Conservation (phyloP, 2,888 invertebrate species). For the Belgica antarctica region DNA sequence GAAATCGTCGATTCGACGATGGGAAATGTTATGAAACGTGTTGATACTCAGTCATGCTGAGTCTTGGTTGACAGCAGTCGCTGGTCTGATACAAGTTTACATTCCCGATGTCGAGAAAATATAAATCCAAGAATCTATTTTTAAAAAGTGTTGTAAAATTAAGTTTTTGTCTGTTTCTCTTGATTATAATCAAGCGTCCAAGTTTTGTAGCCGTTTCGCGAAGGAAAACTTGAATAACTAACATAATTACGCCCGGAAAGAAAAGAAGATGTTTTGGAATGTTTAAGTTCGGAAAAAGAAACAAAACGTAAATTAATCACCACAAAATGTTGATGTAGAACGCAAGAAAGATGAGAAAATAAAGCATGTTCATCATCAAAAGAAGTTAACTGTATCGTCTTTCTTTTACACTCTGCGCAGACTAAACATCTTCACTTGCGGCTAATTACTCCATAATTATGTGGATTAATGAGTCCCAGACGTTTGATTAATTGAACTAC, state of each 20-base stretch:
- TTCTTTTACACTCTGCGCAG: background rate
- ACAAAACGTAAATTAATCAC: slow-evolving; percentile 18
- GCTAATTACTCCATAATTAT: slow-evolving; percentile 4
- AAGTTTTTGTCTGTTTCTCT: no score
- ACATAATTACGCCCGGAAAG: background rate
- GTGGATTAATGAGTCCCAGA: slow-evolving; percentile 18
- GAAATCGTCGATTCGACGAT: no score
- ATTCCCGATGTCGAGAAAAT: no score
- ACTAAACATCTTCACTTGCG: background rate
- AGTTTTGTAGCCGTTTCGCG: no score
- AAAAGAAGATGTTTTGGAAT: background rate
- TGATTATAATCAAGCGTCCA: no score
- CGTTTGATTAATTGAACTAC: background rate
- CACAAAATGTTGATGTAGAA: slow-evolving; percentile 21
- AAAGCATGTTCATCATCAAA: slow-evolving; percentile 21
- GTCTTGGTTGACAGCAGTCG: no score
- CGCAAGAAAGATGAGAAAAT: slow-evolving; percentile 1
- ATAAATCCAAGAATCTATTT: no score
- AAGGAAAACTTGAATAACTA: background rate
- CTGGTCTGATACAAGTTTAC: no score
- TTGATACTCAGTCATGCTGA: no score
- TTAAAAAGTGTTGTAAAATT: no score
- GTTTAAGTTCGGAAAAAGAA: background rate
- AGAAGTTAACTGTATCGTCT: slow-evolving; percentile 2
- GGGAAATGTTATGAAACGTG: no score